These are phyloP conservation scores for Hippoglossus hippoglossus DNA, from an alignment of 2,797 vertebrate genomes.

Conservation along the genomic window DNA sequence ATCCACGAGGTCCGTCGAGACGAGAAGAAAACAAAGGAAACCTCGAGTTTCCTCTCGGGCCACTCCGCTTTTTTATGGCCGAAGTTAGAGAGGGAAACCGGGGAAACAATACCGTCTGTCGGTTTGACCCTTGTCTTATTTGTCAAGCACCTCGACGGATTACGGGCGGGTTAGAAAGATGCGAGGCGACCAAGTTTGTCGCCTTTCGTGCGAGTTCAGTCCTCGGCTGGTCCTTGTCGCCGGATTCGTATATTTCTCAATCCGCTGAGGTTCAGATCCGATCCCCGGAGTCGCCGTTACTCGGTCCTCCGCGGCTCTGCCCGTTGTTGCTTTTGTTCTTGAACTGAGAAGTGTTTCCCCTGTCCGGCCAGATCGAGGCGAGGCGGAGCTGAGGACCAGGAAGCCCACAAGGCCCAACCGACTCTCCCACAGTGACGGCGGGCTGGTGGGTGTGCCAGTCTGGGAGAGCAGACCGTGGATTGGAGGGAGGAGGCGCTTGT, in stretches of 20 bases:
- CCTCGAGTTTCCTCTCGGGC: constrained; percentile 7
- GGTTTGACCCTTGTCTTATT: constrained; percentile 80
- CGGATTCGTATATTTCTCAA: constrained; percentile 22
- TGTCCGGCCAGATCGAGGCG: constrained; percentile 85
- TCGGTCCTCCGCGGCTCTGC: constrained; percentile 62
- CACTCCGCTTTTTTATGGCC: constrained; percentile 43
- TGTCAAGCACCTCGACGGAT: constrained; percentile 74
- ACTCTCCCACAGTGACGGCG: constrained; percentile 77
- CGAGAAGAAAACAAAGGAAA: constrained; percentile 11
- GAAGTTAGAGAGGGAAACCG: constrained; percentile 68
- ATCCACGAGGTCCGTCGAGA: constrained; percentile 17
- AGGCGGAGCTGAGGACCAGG: constrained; percentile 85
- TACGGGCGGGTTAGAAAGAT: constrained; percentile 73
- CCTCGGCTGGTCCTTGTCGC: constrained; percentile 27
- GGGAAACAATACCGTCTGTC: constrained; percentile 77
- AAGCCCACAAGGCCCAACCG: constrained; percentile 82
- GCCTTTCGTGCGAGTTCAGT: constrained; percentile 60
- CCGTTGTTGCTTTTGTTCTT: constrained; percentile 87
- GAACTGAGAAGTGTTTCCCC: constrained; percentile 84
- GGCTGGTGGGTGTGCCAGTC: constrained; percentile 80
- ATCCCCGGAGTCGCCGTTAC: constrained; percentile 55
- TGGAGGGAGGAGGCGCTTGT: constrained; percentile 74
- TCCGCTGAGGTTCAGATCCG: constrained; percentile 33
- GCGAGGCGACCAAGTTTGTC: constrained; percentile 76
- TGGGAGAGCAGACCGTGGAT: constrained; percentile 66